These are phyloP conservation scores for Xylocampa areola DNA, from an alignment of 2,888 invertebrate genomes.

Conservation along the genomic window DNA sequence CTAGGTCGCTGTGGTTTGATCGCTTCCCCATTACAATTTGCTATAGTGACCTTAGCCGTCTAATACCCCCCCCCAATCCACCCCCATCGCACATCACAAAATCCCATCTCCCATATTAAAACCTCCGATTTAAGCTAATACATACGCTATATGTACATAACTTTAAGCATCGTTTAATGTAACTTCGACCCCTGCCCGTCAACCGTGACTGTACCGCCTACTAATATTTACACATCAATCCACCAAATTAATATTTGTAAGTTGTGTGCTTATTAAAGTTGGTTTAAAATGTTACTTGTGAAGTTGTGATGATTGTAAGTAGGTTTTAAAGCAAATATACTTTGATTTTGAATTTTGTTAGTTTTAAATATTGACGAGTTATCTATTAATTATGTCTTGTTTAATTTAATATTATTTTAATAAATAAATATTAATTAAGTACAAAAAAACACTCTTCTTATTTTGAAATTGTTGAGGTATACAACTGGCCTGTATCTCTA, in stretches of 20 bases:
- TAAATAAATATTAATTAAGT: not conserved
- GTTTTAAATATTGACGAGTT: not conserved
- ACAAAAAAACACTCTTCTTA: too few species aligned
- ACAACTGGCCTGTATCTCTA: not conserved
- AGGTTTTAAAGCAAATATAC: slow-evolving; percentile 33
- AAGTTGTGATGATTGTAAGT: slow-evolving; percentile 30
- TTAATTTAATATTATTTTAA: not conserved
- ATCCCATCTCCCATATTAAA: slow-evolving; percentile 5
- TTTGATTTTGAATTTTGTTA: slow-evolving; percentile 50
- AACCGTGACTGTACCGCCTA: slow-evolving; percentile 73
- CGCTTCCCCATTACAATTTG: too few species aligned
- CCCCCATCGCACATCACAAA: not conserved
- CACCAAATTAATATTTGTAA: slow-evolving; percentile 81
- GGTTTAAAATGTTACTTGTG: slow-evolving; percentile 64
- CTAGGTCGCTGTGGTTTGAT: too few species aligned
- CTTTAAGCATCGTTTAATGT: slow-evolving; percentile 33
- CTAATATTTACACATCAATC: slow-evolving; percentile 80
- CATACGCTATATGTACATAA: slow-evolving; percentile 22
- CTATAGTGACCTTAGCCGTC: too few species aligned
- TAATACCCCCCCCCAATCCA: too few species aligned
- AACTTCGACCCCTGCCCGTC: slow-evolving; percentile 67
- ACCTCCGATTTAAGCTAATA: slow-evolving; percentile 26
- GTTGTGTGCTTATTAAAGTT: slow-evolving; percentile 69
- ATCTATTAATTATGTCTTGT: not conserved
- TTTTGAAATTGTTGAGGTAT: too few species aligned